phyloP scores from a whole-genome alignment of 2,888 invertebrate species.

The Ophion ellenae region DNA sequence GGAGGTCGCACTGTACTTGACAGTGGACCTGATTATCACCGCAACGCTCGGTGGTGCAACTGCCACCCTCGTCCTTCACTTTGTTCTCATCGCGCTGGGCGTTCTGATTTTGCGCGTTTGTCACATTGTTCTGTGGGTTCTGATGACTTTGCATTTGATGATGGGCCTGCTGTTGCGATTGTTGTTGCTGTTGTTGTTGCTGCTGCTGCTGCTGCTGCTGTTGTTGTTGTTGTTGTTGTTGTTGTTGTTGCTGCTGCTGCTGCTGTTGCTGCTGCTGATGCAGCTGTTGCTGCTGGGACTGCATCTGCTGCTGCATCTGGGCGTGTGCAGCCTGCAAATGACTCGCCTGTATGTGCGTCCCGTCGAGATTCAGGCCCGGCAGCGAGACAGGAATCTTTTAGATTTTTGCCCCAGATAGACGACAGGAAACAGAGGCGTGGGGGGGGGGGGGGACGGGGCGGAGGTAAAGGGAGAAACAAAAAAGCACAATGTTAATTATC shows the following conservation, averaged over 20 bases:
- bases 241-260: constrained; percentile 83
- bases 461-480: constrained; percentile 28
- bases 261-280: constrained; percentile 84
- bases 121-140: constrained; percentile 84
- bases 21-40: constrained; percentile 83
- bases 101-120: constrained; percentile 76
- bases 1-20: constrained; percentile 83
- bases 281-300: constrained; percentile 83
- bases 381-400: constrained; percentile 82
- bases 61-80: constrained; percentile 82
- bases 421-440: constrained; percentile 13
- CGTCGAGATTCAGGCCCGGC: constrained; percentile 81
- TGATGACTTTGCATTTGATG: constrained; percentile 83
- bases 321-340: constrained; percentile 81
- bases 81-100: constrained; percentile 83
- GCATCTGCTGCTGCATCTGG: constrained; percentile 77
- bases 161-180: constrained; percentile 77
- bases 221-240: constrained; percentile 77
- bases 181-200: constrained; percentile 78
- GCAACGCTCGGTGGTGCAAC: constrained; percentile 81
- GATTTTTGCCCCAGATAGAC: constrained; percentile 42
- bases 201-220: constrained; percentile 77
- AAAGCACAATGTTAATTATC: constrained; percentile 14
- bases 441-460: background rate
- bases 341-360: constrained; percentile 80